Percentiles rank a stretch among this genome's conserved stretches.
phyloP scores from a whole-genome alignment of 2,797 vertebrate genomes.

The Champsocephalus esox region DNA sequence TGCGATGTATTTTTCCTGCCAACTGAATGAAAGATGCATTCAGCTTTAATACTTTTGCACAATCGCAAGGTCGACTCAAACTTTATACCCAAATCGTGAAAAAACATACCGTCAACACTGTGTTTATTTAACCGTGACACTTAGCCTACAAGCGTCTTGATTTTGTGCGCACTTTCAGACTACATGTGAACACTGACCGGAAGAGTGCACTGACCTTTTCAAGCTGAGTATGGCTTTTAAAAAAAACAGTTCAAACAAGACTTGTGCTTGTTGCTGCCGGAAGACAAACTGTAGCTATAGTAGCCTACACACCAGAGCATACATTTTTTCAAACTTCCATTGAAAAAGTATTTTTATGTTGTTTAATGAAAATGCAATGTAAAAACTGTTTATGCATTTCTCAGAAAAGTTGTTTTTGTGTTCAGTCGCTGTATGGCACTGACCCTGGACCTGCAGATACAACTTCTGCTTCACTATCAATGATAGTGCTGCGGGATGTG shows the following conservation, averaged over 20 bases:
- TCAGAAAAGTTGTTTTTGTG: constrained; percentile 8
- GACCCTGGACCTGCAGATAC: not conserved
- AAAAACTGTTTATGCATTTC: not conserved
- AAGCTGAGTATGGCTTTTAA: constrained; percentile 18
- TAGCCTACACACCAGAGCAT: not conserved
- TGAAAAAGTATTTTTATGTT: too few relatives aligned
- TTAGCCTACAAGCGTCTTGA: constrained; percentile 5
- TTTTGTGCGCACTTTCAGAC: not conserved
- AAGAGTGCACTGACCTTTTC: constrained; percentile 45
- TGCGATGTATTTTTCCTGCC: not conserved
- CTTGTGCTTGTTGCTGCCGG: not conserved
- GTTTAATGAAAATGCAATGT: too few relatives aligned
- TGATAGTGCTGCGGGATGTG: constrained; percentile 22
- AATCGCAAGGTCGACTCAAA: not conserved
- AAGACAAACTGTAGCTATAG: constrained; percentile 3
- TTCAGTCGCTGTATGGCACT: not conserved
- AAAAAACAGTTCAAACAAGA: not conserved
- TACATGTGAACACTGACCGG: constrained; percentile 12
- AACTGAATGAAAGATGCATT: not conserved
- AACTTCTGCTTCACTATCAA: not conserved
- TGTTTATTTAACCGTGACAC: constrained; percentile 3
- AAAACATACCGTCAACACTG: not conserved
- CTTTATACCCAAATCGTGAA: not conserved
- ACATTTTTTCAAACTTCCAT: not conserved
- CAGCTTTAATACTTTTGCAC: not conserved